Conservation (phyloP, 2,797 vertebrate genomes). For the Todus mexicanus region DNA sequence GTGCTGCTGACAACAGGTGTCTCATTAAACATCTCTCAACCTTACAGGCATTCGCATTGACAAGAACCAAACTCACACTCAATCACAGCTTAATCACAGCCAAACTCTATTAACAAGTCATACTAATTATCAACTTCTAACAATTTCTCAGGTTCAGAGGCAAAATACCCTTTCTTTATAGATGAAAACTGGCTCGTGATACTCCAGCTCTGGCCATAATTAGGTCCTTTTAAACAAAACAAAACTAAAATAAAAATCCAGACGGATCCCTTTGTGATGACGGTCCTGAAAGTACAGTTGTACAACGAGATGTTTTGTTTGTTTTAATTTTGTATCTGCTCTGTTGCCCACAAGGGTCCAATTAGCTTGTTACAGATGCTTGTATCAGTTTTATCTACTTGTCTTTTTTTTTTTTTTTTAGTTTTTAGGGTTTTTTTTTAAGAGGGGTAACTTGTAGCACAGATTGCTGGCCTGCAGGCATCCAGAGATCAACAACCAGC, state of each 20-base stretch:
- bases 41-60: constrained; percentile 71
- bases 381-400: constrained; percentile 76
- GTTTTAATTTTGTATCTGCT: constrained; percentile 86
- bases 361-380: constrained; percentile 90
- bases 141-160: constrained; percentile 83
- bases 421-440: neutral
- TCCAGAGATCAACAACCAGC: constrained; percentile 73
- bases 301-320: constrained; percentile 82
- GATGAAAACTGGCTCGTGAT: constrained; percentile 78
- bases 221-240: constrained; percentile 77
- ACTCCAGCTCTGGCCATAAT: constrained; percentile 78
- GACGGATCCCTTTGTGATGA: constrained; percentile 70
- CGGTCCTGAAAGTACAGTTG: constrained; percentile 80
- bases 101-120: constrained; percentile 88
- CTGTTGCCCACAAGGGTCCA: constrained; percentile 90
- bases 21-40: constrained; percentile 75
- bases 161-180: constrained; percentile 81
- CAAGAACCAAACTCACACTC: constrained; percentile 73
- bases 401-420: neutral
- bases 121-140: constrained; percentile 92
- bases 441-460: constrained; percentile 75
- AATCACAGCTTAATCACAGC: constrained; percentile 77
- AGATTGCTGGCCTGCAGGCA: constrained; percentile 82
- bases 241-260: constrained; percentile 37
- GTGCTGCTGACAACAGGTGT: constrained; percentile 72